phyloP scores from a whole-genome alignment of 2,113 vertebrate species.

The Oriolus oriolus region DNA sequence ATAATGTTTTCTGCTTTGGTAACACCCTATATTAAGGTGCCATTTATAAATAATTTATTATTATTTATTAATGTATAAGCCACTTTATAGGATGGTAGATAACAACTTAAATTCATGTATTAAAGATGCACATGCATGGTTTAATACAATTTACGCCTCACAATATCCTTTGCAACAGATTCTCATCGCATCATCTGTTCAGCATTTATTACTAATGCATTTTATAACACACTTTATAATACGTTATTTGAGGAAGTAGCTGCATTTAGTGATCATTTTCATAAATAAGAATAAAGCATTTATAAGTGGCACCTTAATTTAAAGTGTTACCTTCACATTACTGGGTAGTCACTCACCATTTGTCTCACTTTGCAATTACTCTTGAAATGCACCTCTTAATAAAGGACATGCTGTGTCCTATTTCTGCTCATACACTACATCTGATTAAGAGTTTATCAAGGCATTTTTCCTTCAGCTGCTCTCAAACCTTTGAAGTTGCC shows the following conservation, averaged over 20 bases:
- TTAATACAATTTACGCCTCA: conserved; percentile 78
- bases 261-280: conserved; percentile 78
- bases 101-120: conserved; percentile 82
- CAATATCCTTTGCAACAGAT: conserved; percentile 77
- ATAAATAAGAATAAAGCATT: conserved; percentile 82
- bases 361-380: conserved; percentile 73
- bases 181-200: conserved; percentile 75
- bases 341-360: conserved; percentile 62
- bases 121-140: conserved; percentile 78
- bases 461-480: conserved; percentile 62
- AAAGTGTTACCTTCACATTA: conserved; percentile 78
- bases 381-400: conserved; percentile 75
- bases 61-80: conserved; percentile 80
- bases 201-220: conserved; percentile 81
- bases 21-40: conserved; percentile 75
- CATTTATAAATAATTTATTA: conserved; percentile 76
- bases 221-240: conserved; percentile 79
- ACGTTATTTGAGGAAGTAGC: conserved; percentile 76
- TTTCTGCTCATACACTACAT: conserved; percentile 56
- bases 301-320: conserved; percentile 80
- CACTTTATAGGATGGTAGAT: conserved; percentile 74
- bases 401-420: conserved; percentile 70
- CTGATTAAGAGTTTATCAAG: conserved; percentile 76
- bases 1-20: conserved; percentile 71
- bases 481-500: conserved; percentile 34